Conservation (phyloP, 2,113 vertebrate species). For the Poecilia latipinna region DNA sequence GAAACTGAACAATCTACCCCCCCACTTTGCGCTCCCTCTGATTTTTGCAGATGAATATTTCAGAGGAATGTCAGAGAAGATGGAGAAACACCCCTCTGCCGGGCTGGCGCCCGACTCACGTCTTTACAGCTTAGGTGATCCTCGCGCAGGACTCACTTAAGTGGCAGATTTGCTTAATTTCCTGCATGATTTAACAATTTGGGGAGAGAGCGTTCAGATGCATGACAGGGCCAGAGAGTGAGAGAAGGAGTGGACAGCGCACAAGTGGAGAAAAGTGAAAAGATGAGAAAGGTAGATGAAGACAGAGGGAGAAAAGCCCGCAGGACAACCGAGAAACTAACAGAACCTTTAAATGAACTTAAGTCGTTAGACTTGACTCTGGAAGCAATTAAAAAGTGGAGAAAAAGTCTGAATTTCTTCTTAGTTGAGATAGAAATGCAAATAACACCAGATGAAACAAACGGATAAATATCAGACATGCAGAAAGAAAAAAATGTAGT, state of each 20-base stretch:
- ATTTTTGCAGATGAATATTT: constrained; percentile 81
- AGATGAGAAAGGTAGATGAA: constrained; percentile 3
- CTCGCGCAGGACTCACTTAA: constrained; percentile 60
- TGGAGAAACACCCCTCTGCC: constrained; percentile 56
- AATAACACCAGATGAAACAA: neutral
- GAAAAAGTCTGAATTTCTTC: neutral
- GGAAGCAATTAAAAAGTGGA: neutral
- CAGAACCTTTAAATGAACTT: neutral
- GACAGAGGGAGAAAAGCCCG: constrained; percentile 18
- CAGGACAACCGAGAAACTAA: constrained; percentile 17
- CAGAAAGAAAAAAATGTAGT: constrained; percentile 6
- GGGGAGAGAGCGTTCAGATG: constrained; percentile 41
- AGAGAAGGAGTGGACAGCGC: constrained; percentile 20
- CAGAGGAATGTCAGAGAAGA: constrained; percentile 70
- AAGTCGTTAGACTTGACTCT: constrained; percentile 32
- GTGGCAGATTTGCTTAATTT: constrained; percentile 75
- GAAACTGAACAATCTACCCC: constrained; percentile 78
- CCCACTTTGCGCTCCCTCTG: constrained; percentile 64
- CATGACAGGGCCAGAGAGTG: constrained; percentile 31
- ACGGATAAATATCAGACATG: constrained; percentile 64
- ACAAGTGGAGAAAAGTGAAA: constrained; percentile 39
- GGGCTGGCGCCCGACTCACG: constrained; percentile 49
- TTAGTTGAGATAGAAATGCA: neutral
- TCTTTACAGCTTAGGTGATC: constrained; percentile 60
- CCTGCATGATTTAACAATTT: constrained; percentile 80